These are phyloP conservation scores for Nycticryphes semicollaris DNA, from an alignment of 2,113 vertebrate species.

Conservation along the genomic window DNA sequence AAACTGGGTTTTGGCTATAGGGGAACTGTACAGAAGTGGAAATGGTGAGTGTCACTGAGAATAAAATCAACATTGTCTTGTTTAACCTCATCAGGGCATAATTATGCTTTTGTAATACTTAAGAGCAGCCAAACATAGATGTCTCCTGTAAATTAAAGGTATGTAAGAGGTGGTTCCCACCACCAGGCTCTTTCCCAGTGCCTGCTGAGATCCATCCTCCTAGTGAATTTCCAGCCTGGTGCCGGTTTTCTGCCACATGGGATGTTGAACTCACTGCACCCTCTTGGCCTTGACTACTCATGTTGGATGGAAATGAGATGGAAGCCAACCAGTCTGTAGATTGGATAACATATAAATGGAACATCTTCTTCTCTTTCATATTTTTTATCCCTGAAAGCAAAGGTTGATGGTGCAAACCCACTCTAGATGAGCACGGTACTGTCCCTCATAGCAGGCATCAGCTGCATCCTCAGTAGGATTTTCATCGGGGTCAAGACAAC, in stretches of 20 bases:
- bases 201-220: background rate
- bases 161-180: background rate
- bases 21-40: accelerated
- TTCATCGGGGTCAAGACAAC: background rate
- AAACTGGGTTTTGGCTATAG: background rate
- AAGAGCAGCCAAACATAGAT: background rate
- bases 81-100: background rate
- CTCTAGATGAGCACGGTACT: accelerated
- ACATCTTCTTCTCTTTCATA: background rate
- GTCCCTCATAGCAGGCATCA: accelerated
- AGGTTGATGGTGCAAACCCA: background rate
- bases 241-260: accelerated
- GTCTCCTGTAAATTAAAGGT: background rate
- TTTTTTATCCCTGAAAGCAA: background rate
- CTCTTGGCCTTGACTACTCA: background rate
- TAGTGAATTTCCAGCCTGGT: accelerated
- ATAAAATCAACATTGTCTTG: accelerated
- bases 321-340: background rate
- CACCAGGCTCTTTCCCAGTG: background rate
- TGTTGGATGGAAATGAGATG: background rate
- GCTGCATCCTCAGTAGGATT: background rate
- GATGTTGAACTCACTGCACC: background rate
- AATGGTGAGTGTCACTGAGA: background rate
- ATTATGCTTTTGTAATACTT: background rate
- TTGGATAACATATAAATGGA: background rate